Percentiles rank a stretch among this genome's conserved stretches.
These are phyloP conservation scores for Acanthurus leucopareius DNA, from an alignment of 2,797 vertebrate genomes.

Conservation along the genomic window DNA sequence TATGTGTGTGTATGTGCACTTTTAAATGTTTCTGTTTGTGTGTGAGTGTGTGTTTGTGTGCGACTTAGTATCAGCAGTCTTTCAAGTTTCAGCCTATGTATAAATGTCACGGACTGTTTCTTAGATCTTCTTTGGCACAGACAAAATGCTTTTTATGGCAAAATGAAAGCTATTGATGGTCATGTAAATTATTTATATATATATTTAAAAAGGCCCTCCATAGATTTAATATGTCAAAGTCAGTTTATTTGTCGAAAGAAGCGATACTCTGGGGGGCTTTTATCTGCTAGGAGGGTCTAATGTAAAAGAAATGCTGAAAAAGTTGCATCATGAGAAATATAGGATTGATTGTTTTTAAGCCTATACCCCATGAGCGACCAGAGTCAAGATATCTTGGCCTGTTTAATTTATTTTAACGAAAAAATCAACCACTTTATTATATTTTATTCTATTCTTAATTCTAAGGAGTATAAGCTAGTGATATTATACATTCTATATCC, in stretches of 20 bases:
- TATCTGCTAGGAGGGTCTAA: too few relatives aligned
- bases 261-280: neutral
- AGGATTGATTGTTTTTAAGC: neutral
- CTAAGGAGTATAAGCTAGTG: neutral
- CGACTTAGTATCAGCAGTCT: conserved; percentile 55
- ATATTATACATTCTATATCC: neutral
- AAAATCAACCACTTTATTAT: neutral
- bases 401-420: neutral
- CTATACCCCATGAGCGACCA: neutral
- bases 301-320: neutral
- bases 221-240: conserved; percentile 17
- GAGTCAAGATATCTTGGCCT: neutral
- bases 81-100: conserved; percentile 44
- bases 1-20: conserved; percentile 11
- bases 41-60: conserved; percentile 14
- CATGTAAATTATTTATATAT: conserved; percentile 1
- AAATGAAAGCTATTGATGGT: conserved; percentile 25
- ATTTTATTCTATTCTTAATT: neutral
- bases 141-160: conserved; percentile 35
- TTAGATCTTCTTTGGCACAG: conserved; percentile 49
- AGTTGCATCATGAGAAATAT: neutral
- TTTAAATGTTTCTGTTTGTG: conserved; percentile 2
- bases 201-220: conserved; percentile 11
- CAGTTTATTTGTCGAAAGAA: conserved; percentile 1
- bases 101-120: conserved; percentile 27